Evolutionary conservation across 2,113 vertebrate genomes (phyloP), one percentile per base, ranked within the genome.

Genomic region (Zosterops lateralis): DNA sequence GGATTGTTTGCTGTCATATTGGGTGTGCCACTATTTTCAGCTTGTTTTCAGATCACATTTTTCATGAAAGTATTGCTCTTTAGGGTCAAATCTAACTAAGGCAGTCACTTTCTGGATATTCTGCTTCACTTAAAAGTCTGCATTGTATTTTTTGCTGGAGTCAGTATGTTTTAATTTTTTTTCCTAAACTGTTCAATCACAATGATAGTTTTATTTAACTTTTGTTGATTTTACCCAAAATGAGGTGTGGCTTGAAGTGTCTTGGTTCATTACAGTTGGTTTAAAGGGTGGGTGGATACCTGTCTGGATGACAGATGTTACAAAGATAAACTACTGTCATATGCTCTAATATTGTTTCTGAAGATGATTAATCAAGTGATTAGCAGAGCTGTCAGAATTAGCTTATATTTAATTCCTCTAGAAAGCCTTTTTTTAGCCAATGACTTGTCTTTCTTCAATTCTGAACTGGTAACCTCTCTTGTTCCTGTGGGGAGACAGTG

Each of bases 281-380:
- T 80, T 80, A 70, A 81, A 74, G 70, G 40, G 12, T 60, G 58
- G 48, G 58, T 75, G 20, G 75, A 6, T 88, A 73, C 17, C 29
- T 3, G 62, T 84, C 72, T 90, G 65, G 56, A 60, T 90, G 88
- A 95, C 61, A 90, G 66, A 62, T 79, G 40, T 90, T 94, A 77
- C 65, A 74, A 71, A 86, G 82, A 84, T 83, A 91, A 96, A 93
- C 76, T 88, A 15, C 60, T 88, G 22, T 86, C 58, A 82, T 36
- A 26, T 56, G 31, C 68, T 53, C 31, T 93, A 54, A 84, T 67
- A 84, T 65, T 89, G 32, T 89, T 88, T 86, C 76, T 89, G 66
- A 61, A 87, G 65, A 50, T 84, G 61, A 92, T 96, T 94, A 92
- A 89, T 87, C 61, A 87, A 84, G 57, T 72, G 50, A 89, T 89